Conservation (phyloP, 2,113 vertebrate species). For the Collichthys lucidus region DNA sequence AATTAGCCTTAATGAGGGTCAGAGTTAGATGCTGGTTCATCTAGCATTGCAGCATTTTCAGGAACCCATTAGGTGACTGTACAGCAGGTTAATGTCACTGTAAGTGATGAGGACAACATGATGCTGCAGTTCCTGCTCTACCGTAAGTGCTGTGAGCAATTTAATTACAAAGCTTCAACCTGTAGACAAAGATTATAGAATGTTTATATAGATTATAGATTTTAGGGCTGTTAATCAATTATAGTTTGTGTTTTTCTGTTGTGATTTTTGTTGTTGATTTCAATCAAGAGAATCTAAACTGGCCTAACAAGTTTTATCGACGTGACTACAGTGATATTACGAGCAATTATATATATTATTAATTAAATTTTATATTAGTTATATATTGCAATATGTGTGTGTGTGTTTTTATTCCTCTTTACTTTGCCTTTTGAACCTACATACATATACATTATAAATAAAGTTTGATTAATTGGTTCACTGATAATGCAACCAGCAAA, state of each 20-base stretch:
- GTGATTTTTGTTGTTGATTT: not conserved
- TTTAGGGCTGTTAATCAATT: not conserved
- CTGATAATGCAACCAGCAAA: conserved; percentile 22
- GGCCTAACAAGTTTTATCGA: not conserved
- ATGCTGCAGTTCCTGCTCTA: not conserved
- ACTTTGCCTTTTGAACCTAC: too few species aligned
- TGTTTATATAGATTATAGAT: too few species aligned
- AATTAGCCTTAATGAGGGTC: conserved; percentile 10
- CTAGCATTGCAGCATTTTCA: not conserved
- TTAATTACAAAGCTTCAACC: not conserved
- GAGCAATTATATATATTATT: too few species aligned
- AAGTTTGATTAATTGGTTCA: not conserved
- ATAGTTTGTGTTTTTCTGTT: not conserved
- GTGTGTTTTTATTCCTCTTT: too few species aligned
- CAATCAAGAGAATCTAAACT: not conserved
- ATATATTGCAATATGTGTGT: too few species aligned
- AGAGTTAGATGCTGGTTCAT: not conserved
- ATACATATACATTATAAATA: not conserved
- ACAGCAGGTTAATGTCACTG: not conserved
- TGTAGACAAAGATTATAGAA: not conserved
- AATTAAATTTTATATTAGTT: too few species aligned
- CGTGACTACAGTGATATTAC: too few species aligned
- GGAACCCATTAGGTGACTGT: not conserved
- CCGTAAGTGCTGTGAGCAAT: not conserved
- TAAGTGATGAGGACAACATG: not conserved